Base-by-base conservation (phyloP, 2,888 invertebrate genomes). In the Nezara viridula region DNA sequence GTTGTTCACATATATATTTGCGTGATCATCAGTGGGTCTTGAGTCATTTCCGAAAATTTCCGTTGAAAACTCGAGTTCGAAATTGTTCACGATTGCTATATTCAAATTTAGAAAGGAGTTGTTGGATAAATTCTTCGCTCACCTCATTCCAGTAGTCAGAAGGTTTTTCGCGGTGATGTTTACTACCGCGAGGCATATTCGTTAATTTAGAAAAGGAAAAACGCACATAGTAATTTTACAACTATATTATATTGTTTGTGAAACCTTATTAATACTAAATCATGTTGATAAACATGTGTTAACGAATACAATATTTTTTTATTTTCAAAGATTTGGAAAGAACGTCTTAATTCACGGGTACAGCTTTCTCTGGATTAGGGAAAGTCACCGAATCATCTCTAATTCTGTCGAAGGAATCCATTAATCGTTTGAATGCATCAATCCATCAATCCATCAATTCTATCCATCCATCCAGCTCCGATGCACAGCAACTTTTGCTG, bases 81-180 rank as follows among this genome's bases (percentile, higher is more conserved):
- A n/a, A n/a, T n/a, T n/a, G n/a, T n/a, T n/a, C n/a, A n/a, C n/a
- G n/a, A n/a, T n/a, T n/a, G n/a, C n/a, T n/a, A n/a, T n/a, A n/a
- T n/a, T n/a, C n/a, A n/a, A n/a, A n/a, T n/a, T n/a, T n/a, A n/a
- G n/a, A n/a, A n/a, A n/a, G n/a, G n/a, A n/a, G n/a, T n/a, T n/a
- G n/a, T n/a, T n/a, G n/a, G n/a, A n/a, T n/a, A n/a, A n/a, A n/a
- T n/a, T 73, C 6, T 73, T 73, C 32, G 0, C 66, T 73, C 9
- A 73, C 66, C 66, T 73, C 66, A 73, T 37, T 37, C 66, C 66
- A 73, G 32, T 73, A 73, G 37, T 37, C 7, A 73, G 66, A 37
- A 27, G 32, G 7, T 73, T 21, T 73, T 3, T 0, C 7, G 44
- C 10, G 44, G 44, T 44, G 16, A 37, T 37, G 19, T 9, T 37